Conservation (phyloP, 1,140 invertebrate species). For the Hypsibius dujardini region DNA sequence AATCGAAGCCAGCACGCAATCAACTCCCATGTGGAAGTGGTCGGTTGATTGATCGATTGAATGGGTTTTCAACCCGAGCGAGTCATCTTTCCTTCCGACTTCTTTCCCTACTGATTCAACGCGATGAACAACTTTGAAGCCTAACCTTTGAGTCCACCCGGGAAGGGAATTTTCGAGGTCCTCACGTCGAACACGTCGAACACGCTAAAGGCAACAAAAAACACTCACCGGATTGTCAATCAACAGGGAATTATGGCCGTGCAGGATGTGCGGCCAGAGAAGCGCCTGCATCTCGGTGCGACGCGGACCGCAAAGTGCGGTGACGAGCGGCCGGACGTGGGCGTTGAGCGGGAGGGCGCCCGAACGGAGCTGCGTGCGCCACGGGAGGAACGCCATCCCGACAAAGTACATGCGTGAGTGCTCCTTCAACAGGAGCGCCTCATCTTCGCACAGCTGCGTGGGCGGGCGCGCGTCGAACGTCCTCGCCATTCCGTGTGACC, state of each 20-base stretch:
- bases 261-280: neutral
- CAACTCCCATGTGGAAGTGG: too few species aligned
- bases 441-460: slow-evolving; percentile 9
- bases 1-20: too few species aligned
- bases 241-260: neutral
- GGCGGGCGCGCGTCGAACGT: neutral
- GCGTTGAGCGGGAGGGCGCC: slow-evolving; percentile 7
- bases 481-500: neutral
- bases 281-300: slow-evolving; percentile 9
- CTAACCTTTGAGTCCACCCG: too few species aligned
- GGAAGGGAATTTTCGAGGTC: too few species aligned
- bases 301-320: neutral
- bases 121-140: too few species aligned
- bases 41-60: too few species aligned
- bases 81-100: too few species aligned
- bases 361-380: neutral
- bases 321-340: slow-evolving; percentile 9
- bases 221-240: neutral
- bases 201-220: too few species aligned
- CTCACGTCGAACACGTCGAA: too few species aligned
- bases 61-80: too few species aligned
- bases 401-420: neutral
- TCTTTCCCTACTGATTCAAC: too few species aligned
- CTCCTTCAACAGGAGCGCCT: neutral
- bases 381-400: neutral